Conservation (phyloP, 2,888 invertebrate species). For the Marasmarcha lunaedactyla region DNA sequence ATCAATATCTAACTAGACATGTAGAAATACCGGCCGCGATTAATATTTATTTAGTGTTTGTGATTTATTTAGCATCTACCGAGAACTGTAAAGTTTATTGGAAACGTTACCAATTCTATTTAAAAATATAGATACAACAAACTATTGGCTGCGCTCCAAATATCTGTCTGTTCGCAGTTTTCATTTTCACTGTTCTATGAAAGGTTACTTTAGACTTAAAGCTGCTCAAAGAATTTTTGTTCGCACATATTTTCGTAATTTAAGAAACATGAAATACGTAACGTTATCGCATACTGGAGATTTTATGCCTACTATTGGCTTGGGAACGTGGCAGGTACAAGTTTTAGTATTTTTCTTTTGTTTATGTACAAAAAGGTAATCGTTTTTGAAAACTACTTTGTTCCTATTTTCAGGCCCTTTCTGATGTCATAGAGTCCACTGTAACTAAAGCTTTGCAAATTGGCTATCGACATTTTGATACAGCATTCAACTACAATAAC, state of each 20-base stretch:
- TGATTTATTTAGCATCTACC: no score
- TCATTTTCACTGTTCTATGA: no score
- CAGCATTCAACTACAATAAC: constrained; percentile 83
- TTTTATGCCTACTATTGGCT: constrained; percentile 77
- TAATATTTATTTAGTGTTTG: no score
- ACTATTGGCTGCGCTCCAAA: constrained; percentile 4
- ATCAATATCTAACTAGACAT: constrained; percentile 8
- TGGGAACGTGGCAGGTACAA: constrained; percentile 79
- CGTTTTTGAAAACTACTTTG: not conserved
- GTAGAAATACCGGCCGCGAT: no score
- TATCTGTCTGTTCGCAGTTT: not conserved
- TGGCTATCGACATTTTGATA: constrained; percentile 84
- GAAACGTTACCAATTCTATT: not conserved
- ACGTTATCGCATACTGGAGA: constrained; percentile 55
- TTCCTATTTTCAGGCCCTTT: constrained; percentile 59
- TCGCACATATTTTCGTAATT: constrained; percentile 13
- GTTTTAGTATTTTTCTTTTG: not conserved
- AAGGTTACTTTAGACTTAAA: no score
- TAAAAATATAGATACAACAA: not conserved
- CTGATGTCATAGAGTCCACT: constrained; percentile 73
- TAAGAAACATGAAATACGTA: constrained; percentile 51
- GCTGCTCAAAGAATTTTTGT: not conserved
- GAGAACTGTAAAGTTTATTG: no score
- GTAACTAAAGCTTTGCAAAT: constrained; percentile 74
- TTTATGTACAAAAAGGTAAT: not conserved